A percentile compares a stretch with the other conserved stretches of the same genome.
Evolutionary conservation across 1,140 invertebrate genomes (phyloP).

Genomic region (Cotesia typhae): DNA sequence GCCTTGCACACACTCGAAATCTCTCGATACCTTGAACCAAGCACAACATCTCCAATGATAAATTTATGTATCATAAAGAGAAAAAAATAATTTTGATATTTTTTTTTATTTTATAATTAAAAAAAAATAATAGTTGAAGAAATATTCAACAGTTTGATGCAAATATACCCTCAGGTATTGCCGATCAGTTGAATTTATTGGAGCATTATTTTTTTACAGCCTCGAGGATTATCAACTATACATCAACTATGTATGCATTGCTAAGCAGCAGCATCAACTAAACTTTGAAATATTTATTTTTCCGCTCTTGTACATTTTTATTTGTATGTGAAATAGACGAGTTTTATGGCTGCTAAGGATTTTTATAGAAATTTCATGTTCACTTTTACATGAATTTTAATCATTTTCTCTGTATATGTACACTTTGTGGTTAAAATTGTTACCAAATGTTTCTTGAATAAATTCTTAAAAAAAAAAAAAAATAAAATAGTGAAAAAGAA

Average conservation of each 20-base stretch:
- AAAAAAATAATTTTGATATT: background rate
- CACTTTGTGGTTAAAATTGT: no score
- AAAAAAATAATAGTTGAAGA: background rate
- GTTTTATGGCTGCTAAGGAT: background rate
- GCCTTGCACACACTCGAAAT: slow-evolving; percentile 57
- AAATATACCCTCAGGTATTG: background rate
- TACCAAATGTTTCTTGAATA: no score
- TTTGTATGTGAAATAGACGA: background rate
- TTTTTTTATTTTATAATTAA: background rate
- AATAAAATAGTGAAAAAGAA: no score
- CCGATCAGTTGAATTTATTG: slow-evolving; percentile 1
- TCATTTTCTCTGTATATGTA: no score
- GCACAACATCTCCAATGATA: slow-evolving; percentile 22
- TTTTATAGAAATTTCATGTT: background rate
- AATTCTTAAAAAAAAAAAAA: no score
- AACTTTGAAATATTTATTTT: slow-evolving; percentile 4
- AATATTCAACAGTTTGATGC: background rate
- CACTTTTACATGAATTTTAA: background rate
- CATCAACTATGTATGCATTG: background rate
- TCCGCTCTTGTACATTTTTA: background rate
- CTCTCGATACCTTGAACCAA: slow-evolving; percentile 40
- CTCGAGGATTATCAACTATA: slow-evolving; percentile 17
- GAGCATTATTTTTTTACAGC: slow-evolving; percentile 23
- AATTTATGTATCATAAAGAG: slow-evolving; percentile 19
- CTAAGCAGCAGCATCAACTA: background rate